phyloP scores from a whole-genome alignment of 2,888 invertebrate species.

The Cheiracanthium punctorium region DNA sequence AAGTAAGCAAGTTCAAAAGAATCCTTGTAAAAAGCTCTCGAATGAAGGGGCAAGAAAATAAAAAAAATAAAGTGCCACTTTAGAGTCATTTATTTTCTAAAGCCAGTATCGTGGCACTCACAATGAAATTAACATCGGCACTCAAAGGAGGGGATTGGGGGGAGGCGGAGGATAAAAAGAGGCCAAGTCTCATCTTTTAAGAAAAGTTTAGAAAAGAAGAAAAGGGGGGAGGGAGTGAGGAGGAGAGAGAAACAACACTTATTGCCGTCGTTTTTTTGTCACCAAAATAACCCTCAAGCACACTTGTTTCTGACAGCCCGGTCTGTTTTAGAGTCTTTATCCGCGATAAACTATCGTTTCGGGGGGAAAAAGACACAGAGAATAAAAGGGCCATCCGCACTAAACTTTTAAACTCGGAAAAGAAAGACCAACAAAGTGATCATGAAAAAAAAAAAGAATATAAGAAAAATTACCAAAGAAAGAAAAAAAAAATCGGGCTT shows the following conservation, averaged over 20 bases:
- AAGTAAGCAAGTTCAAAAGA: slow-evolving; percentile 7
- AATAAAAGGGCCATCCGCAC: slow-evolving; percentile 38
- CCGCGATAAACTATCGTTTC: slow-evolving; percentile 57
- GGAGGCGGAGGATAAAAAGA: slow-evolving; percentile 13
- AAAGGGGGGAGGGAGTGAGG: too few relatives aligned
- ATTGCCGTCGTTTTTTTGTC: slow-evolving; percentile 51
- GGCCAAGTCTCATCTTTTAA: neutral
- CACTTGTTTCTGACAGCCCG: slow-evolving; percentile 64
- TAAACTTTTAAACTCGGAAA: slow-evolving; percentile 55
- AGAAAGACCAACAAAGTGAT: slow-evolving; percentile 27
- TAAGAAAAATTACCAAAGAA: too few relatives aligned
- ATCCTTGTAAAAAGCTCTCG: neutral
- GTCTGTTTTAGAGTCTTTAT: slow-evolving; percentile 66
- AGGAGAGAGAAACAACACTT: slow-evolving; percentile 23
- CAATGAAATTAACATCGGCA: slow-evolving; percentile 24
- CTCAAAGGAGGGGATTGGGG: neutral
- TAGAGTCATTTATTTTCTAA: slow-evolving; percentile 9
- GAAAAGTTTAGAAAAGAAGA: slow-evolving; percentile 9
- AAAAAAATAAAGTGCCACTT: neutral
- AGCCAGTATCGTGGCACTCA: slow-evolving; percentile 11
- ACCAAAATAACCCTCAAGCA: slow-evolving; percentile 41
- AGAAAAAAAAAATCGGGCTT: neutral
- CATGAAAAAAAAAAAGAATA: neutral
- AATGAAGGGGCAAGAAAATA: neutral
- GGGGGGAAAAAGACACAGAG: too few relatives aligned